phyloP scores from a whole-genome alignment of 2,888 invertebrate species.

The Ornithoptera alexandrae region DNA sequence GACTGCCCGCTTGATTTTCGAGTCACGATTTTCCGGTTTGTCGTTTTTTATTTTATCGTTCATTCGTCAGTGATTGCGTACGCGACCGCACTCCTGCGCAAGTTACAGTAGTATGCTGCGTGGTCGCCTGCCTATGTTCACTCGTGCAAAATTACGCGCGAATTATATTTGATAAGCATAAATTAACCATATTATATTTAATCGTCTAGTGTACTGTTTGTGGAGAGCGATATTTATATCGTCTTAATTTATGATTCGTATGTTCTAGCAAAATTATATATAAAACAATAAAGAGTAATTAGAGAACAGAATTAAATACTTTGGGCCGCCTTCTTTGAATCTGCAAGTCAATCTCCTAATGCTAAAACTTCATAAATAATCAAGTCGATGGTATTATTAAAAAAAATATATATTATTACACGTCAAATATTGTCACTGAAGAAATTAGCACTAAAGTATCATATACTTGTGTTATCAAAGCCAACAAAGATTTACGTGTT shows the following conservation, averaged over 20 bases:
- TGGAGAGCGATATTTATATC: background rate
- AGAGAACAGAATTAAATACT: background rate
- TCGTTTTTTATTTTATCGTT: conserved; percentile 27
- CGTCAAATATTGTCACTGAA: no score
- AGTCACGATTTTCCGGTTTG: conserved; percentile 39
- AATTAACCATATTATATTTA: conserved; percentile 5
- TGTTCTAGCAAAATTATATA: background rate
- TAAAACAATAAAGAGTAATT: background rate
- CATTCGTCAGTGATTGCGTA: conserved; percentile 19
- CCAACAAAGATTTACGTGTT: no score
- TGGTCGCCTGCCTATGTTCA: conserved; percentile 16
- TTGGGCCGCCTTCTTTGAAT: no score
- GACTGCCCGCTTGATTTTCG: conserved; percentile 33
- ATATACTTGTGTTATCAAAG: no score
- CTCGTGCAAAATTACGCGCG: conserved; percentile 32
- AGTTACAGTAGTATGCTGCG: conserved; percentile 32
- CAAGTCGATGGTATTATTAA: no score
- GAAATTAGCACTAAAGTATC: no score
- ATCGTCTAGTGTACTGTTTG: conserved; percentile 1
- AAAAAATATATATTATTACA: no score
- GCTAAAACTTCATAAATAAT: no score
- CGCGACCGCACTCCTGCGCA: conserved; percentile 34
- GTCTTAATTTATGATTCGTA: background rate
- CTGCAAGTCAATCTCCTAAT: no score
- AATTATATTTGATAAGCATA: conserved; percentile 35